Evolutionary conservation across 2,113 vertebrate species (phyloP), one percentile per base, ranked within the genome.

Genomic region (Bos indicus): DNA sequence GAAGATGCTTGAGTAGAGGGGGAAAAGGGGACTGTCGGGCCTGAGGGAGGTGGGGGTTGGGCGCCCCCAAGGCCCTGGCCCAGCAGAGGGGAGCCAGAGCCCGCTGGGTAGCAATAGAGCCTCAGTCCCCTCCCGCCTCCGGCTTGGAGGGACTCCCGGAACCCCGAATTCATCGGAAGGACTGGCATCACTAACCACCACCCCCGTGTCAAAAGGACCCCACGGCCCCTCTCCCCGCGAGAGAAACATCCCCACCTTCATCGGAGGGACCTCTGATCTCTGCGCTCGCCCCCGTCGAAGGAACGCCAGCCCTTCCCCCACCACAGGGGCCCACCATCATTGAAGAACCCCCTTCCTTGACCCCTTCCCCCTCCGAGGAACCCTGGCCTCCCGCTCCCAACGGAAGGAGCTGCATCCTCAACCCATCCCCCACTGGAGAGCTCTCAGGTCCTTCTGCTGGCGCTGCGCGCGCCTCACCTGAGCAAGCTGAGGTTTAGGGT

Each of bases 381-480:
- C 64, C 52, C 33, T 7, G 5, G 54, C 54, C 88, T 90, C 28
- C 10, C 0, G 56, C 25, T 80, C 33, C 25, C 54, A 8, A 52
- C 21, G 11, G 4, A 33, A 25, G 46, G 11, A 56, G 43, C 46
- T 36, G 40, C 85, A 62, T 64, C 71, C 82, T 46, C 56, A 30
- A 5, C 77, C 62, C 82, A 59, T 43, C 64, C 96, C 54, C 67
- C 60, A 16, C 43, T 48, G 2, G 90, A 90, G 90, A 78, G 48
- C 30, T 9, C 40, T 3, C 15, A 6, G 64, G 2, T 36, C 17
- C 62, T 56, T 28, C 0, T 7, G 89, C 60, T 1, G 48, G 64
- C n/a, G 71, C 67, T 30, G 10, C 74, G 15, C 25, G 64, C 84
- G 59, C n/a, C 43, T 96, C 95, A 98, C 98, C 97, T 98, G 96